Evolutionary conservation across 1,140 invertebrate species (phyloP).

Genomic region (Drosophila pachea): DNA sequence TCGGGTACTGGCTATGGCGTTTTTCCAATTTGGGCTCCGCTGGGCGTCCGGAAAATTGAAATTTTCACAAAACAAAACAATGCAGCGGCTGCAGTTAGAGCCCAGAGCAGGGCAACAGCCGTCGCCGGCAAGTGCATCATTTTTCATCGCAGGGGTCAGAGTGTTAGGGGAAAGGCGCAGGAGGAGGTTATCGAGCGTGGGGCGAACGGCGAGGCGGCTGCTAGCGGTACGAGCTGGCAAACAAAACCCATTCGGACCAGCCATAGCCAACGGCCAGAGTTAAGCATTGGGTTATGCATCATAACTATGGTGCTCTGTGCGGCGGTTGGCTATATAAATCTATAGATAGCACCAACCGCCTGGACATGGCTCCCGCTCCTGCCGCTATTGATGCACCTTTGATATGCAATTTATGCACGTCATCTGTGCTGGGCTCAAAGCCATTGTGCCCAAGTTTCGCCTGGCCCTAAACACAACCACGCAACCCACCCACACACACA

Average conservation of each 20-base stretch:
- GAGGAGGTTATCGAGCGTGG: background rate
- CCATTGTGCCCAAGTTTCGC: conserved; percentile 44
- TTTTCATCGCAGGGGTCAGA: conserved; percentile 54
- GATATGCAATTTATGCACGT: conserved; percentile 76
- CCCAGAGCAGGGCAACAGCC: conserved; percentile 2
- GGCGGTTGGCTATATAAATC: conserved; percentile 59
- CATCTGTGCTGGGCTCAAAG: conserved; percentile 60
- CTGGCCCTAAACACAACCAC: conserved; percentile 51
- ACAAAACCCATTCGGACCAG: conserved; percentile 65
- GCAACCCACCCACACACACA: conserved; percentile 38
- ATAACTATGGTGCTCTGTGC: conserved; percentile 55
- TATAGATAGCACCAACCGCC: conserved; percentile 59
- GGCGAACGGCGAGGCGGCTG: background rate
- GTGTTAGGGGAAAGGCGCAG: background rate
- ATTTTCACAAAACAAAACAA: conserved; percentile 70
- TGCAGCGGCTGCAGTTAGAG: conserved; percentile 28
- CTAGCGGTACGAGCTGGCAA: conserved; percentile 37
- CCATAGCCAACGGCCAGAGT: conserved; percentile 44
- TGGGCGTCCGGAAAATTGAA: conserved; percentile 72
- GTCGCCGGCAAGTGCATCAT: conserved; percentile 67
- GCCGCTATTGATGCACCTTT: conserved; percentile 67
- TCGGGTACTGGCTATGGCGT: conserved; percentile 48
- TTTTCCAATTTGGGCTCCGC: conserved; percentile 72
- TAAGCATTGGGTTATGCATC: conserved; percentile 72
- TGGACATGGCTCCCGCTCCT: conserved; percentile 12